These are phyloP conservation scores for Aythya baeri DNA, from an alignment of 2,113 vertebrate species.

Conservation along the genomic window DNA sequence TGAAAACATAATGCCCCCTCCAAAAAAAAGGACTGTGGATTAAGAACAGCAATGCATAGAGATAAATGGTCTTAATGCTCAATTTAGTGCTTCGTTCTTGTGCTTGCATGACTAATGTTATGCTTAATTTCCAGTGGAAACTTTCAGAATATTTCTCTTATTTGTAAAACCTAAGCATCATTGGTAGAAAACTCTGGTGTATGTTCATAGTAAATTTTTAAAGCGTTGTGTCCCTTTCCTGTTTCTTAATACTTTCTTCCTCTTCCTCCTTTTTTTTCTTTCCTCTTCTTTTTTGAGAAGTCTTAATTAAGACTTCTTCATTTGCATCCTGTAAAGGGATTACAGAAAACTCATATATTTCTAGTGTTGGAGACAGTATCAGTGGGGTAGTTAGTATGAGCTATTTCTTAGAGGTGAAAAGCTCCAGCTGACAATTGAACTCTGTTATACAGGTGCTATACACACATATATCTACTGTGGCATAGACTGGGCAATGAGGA, in stretches of 20 bases:
- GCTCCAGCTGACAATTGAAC: background rate
- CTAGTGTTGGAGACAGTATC: background rate
- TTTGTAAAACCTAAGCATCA: background rate
- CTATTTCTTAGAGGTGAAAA: background rate
- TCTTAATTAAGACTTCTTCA: background rate
- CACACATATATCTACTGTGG: background rate
- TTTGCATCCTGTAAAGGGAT: background rate
- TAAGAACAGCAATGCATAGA: background rate
- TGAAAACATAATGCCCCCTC: background rate
- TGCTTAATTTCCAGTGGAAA: background rate
- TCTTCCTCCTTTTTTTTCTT: background rate
- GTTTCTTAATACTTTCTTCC: constrained; percentile 48
- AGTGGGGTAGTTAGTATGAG: background rate
- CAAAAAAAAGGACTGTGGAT: background rate
- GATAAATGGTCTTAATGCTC: background rate
- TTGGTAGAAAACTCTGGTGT: background rate
- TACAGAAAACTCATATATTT: background rate
- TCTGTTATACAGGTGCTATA: background rate
- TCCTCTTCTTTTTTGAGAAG: background rate
- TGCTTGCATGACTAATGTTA: background rate
- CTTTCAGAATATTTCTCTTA: constrained; percentile 6
- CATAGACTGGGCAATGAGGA: background rate
- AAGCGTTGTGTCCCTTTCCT: constrained; percentile 15
- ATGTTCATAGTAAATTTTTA: background rate
- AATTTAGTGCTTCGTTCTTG: background rate